Evolutionary conservation across 2,888 invertebrate genomes (phyloP), one percentile per base, ranked within the genome.

Genomic region (Diaprepes abbreviatus): DNA sequence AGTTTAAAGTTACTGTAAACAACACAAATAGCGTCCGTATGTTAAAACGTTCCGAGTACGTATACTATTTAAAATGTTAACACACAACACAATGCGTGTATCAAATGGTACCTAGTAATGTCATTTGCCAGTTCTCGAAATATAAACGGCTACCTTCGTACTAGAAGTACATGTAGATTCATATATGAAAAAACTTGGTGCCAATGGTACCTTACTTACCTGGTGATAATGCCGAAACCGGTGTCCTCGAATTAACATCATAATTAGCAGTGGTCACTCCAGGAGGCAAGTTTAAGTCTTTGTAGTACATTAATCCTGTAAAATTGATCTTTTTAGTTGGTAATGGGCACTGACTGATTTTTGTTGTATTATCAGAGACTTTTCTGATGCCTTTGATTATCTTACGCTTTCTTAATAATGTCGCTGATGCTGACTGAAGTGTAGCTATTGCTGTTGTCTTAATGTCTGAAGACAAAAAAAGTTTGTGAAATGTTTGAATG

Each of bases 181-280:
- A n/a, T n/a, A n/a, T n/a, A n/a, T n/a, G n/a, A n/a, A n/a, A n/a
- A n/a, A n/a, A n/a, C n/a, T n/a, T n/a, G n/a, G n/a, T n/a, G n/a
- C n/a, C n/a, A n/a, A n/a, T n/a, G n/a, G n/a, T n/a, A n/a, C n/a
- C n/a, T n/a, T n/a, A n/a, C n/a, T 33, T 40, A 71, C 71, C 87
- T 16, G 91, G 91, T 7, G 91, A 91, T 81, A 91, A 89, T 21
- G 90, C 88, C 55, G 84, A 81, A 66, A 80, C 75, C 17, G 82
- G 80, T 1, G 77, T 79, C 74, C 66, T 66, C 3, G 72, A 66
- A 48, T 62, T 70, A n/a, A 58, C 17, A 14, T 73, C 72, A 59
- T 54, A 59, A 17, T 88, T 88, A 77, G 87, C 88, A 75, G 87
- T 87, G 2, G 88, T 87, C 55, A 82, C 81, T 72, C 82, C 82